Evolutionary conservation across 2,113 vertebrate species (phyloP), one percentile per base, ranked within the genome.

Genomic region (Paraplagusia blochii): DNA sequence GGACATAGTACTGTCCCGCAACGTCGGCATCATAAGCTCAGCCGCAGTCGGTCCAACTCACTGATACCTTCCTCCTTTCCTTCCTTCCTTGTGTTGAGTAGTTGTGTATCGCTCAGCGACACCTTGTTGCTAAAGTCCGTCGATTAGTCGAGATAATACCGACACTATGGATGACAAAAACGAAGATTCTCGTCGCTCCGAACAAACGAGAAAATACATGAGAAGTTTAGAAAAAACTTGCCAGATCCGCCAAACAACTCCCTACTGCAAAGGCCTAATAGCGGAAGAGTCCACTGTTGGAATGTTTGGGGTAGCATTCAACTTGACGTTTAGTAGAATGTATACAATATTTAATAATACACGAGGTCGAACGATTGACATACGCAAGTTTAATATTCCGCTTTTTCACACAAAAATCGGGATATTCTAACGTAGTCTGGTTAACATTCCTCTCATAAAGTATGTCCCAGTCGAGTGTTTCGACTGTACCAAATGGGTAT

Each of bases 1-100:
- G 87, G 93, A 93, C 95, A 96, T 95, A 74, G 87, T 92, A 88
- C 92, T 92, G 90, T 97, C 96, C 90, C 96, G 92, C 93, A 95
- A 90, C 65, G 95, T 98, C 86, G 95, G 95, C 95, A 98, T 97
- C 90, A 88, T 87, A 66, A 81, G 81, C 86, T 78, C 81, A 63
- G 83, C 50, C 73, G 77, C 68, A 71, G 53, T 72, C 66, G 22
- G 77, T 74, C 66, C 72, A 60, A 79, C 44, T 77, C 75, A 55
- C 77, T 69, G 73, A 67, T 72, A 64, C 67, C 69, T 77, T 59
- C 58, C 76, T 81, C 77, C 74, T 71, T 79, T 75, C 67, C 52
- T 60, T 48, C 35, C 22, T 51, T 47, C 62, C 22, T 63, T 53
- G 14, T 35, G 60, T 62, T 43, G 56, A 51, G 43, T 64, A 55